Base-by-base conservation (phyloP, 2,113 vertebrate genomes). In the Sitta europaea region DNA sequence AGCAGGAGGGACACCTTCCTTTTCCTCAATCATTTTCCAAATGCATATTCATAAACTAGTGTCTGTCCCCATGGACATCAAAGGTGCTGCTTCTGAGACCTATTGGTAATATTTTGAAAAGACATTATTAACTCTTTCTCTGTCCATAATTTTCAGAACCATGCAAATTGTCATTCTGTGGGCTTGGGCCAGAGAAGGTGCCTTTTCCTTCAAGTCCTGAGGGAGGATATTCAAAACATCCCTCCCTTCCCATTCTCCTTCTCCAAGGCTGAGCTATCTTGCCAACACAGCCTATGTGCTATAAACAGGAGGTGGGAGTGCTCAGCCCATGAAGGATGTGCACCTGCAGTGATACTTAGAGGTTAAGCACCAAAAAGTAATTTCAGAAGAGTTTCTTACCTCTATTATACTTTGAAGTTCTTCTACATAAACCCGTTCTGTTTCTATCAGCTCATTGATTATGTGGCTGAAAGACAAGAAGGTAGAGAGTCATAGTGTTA, bases 351-450 rank as follows among this genome's bases (percentile, higher is more conserved):
- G 21, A 75, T 19, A 47, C 36, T 76, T 54, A 29, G 51, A 72
- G 15, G 53, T 66, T 27, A 86, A 81, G 57, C 77, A 47, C 19
- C 29, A 59, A 27, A 38, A 55, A 67, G 13, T 43, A 14, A 75
- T 33, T 50, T 51, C 20, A 68, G 48, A 70, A 28, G 15, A 31
- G 33, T 86, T 83, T 94, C 97, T 96, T 98, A 99, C 99, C 98
- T 99, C 99, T 96, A 99, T 99, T 97, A 99, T 99, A 95, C 98
- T 99, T 91, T 99, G 99, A 68, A 99, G 98, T 84, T 99, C 99
- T 95, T 99, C 99, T 62, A 99, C 99, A 75, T 99, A 99, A 55
- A 98, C 97, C 51, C 99, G 98, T 96, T 99, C 99, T 7, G 99
- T 99, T 97, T 99, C 99, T 93, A 99, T 99, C 91, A 99, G 97